A percentile compares a stretch with the other conserved stretches of the same genome.
Conservation (phyloP, 2,797 vertebrate species). For the Macrochelys suwanniensis region DNA sequence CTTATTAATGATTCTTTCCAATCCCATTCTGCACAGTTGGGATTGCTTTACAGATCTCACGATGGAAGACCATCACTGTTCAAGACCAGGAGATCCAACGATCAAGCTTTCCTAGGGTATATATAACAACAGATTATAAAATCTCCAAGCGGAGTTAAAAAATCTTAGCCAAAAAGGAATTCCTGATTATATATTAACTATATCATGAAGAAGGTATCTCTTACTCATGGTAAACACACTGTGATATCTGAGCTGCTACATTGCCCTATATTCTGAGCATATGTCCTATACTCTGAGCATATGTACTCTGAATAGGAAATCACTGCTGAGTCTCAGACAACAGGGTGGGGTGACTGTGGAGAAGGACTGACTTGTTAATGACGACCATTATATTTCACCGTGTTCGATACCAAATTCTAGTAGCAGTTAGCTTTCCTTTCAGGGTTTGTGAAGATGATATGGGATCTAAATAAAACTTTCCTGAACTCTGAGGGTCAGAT, state of each 20-base stretch:
- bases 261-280: conserved; percentile 1
- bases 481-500: not conserved
- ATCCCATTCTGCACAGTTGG: not conserved
- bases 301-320: conserved; percentile 37
- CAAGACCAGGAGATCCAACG: not conserved
- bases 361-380: conserved; percentile 26
- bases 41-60: not conserved
- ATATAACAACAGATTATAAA: not conserved
- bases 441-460: not conserved
- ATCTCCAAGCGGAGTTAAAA: conserved; percentile 20
- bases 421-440: conserved; percentile 9
- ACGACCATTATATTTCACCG: conserved; percentile 27
- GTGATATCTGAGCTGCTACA: conserved; percentile 47
- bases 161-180: not conserved
- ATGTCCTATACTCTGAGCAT: not conserved
- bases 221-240: conserved; percentile 1
- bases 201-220: conserved; percentile 37
- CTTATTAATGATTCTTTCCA: not conserved
- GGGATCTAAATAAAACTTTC: conserved; percentile 5
- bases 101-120: not conserved
- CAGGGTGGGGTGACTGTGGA: not conserved
- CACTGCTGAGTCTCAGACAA: conserved; percentile 53
- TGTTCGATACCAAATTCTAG: conserved; percentile 35
- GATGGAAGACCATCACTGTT: not conserved
- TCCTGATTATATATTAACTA: conserved; percentile 16